Evolutionary conservation across 2,113 vertebrate species (phyloP), one percentile per base, ranked within the genome.

Genomic region (Trogon surrucura): DNA sequence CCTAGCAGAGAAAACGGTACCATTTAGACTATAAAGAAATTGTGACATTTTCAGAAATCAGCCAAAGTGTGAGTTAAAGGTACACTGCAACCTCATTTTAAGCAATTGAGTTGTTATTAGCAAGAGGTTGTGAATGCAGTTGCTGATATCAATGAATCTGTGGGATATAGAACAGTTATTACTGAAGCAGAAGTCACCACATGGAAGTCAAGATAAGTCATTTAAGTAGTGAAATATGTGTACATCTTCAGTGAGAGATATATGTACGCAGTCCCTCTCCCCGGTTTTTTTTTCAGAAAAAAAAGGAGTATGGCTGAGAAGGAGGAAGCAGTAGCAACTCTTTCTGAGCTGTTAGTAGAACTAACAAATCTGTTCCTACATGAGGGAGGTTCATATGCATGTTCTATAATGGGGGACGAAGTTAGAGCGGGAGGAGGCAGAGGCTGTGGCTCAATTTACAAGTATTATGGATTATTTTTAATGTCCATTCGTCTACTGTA

Each of bases 1-100:
- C 44, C 72, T 71, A 78, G 56, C 34, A 74, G 91, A 92, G 62
- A 95, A 95, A 86, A 71, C 69, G 80, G 45, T 56, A 83, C 34
- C 13, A 38, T 83, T 92, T 85, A 86, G 48, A 32, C 56, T 29
- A 41, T 41, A 64, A 78, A 78, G 71, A 74, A 80, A 92, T 51
- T 6, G 22, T n/a, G 44, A 38, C 38, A 64, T 86, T 91, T 93
- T 92, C 48, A 71, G 11, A 80, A 74, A 36, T n/a, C 20, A 81
- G 29, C 10, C 29, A 56, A 79, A 91, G 13, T 10, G 5, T 16
- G 30, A 60, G n/a, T 78, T 74, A 78, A 84, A 89, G 13, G 41
- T 61, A 60, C 10, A 64, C 51, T 38, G 11, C 20, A 51, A n/a
- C 44, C 44, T 47, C 22, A 12, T 14, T 67, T 93, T 56, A 74